Evolutionary conservation across 1,140 invertebrate species (phyloP), one percentile per base, ranked within the genome.

Genomic region (Diploscapter pachys): DNA sequence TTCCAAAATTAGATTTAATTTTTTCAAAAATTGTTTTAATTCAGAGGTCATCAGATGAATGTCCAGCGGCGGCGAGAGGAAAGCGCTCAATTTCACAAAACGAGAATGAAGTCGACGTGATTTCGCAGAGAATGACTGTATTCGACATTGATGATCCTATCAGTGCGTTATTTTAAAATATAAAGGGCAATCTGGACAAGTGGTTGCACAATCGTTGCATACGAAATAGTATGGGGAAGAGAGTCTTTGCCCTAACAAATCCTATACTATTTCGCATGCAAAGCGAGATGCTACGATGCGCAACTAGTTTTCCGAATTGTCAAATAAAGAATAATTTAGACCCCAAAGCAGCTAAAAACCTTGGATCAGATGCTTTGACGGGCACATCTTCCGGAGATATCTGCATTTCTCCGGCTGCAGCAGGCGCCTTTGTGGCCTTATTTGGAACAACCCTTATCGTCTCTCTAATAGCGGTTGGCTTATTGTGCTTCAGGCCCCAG

Each of bases 111-210:
- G 79, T 79, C 5, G 78, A 79, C 61, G 78, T 79, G 4, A 74
- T 79, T 65, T 76, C 73, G 13, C 78, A 79, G 65, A 67, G 72
- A 11, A 79, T 79, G 78, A 79, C 78, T n/a, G 78, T 79, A 4
- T 71, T 79, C n/a, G 78, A 79, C 49, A 74, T 79, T 6, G 77
- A 79, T 64, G 76, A 79, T 31, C 77, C 77, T 5, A 74, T 80
- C 52, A 75, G 78, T 79, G 48, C 52, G 75, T 53, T 31, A 5
- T 31, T 53, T 5, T 62, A 54, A 53, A 54, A 8, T 51, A 67
- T 13, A 3, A 5, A 65, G 4, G 9, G 6, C 54, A 4, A 50
- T 0, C 55, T 64, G 56, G 4, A 54, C 59, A 57, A 63, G 50
- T n/a, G n/a, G n/a, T n/a, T n/a, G n/a, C n/a, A n/a, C n/a, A n/a